phyloP scores from a whole-genome alignment of 2,797 vertebrate genomes.

The Lagodon rhomboides region DNA sequence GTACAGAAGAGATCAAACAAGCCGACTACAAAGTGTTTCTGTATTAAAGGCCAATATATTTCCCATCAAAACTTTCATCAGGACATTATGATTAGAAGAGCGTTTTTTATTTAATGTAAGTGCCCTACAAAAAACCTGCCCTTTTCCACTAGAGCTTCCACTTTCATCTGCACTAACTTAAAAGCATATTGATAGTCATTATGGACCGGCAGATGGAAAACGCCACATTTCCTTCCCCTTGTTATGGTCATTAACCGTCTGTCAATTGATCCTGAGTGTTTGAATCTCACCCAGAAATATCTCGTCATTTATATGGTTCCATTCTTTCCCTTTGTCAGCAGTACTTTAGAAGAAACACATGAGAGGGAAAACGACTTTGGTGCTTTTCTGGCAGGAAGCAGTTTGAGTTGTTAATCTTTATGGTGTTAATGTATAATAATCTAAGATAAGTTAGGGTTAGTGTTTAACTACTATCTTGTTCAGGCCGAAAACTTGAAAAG shows the following conservation, averaged over 20 bases:
- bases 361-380: constrained; percentile 5
- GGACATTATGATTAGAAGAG: constrained; percentile 68
- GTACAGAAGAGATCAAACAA: constrained; percentile 60
- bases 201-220: constrained; percentile 74
- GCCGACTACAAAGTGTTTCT: constrained; percentile 64
- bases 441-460: not conserved
- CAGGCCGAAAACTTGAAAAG: not conserved
- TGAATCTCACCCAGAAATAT: constrained; percentile 59
- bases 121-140: constrained; percentile 45
- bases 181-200: constrained; percentile 76
- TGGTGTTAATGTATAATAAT: constrained; percentile 15
- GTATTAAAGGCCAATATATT: constrained; percentile 67
- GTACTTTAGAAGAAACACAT: constrained; percentile 43
- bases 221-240: constrained; percentile 53
- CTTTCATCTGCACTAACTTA: constrained; percentile 69
- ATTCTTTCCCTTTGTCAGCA: constrained; percentile 65
- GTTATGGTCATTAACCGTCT: constrained; percentile 67
- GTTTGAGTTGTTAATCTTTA: constrained; percentile 21
- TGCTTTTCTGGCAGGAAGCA: constrained; percentile 17
- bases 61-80: constrained; percentile 62
- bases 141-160: constrained; percentile 44
- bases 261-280: constrained; percentile 67
- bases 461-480: constrained; percentile 1
- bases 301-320: constrained; percentile 38
- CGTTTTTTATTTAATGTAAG: constrained; percentile 63